phyloP scores from a whole-genome alignment of 2,888 invertebrate genomes.

The Parnassius glacialis region DNA sequence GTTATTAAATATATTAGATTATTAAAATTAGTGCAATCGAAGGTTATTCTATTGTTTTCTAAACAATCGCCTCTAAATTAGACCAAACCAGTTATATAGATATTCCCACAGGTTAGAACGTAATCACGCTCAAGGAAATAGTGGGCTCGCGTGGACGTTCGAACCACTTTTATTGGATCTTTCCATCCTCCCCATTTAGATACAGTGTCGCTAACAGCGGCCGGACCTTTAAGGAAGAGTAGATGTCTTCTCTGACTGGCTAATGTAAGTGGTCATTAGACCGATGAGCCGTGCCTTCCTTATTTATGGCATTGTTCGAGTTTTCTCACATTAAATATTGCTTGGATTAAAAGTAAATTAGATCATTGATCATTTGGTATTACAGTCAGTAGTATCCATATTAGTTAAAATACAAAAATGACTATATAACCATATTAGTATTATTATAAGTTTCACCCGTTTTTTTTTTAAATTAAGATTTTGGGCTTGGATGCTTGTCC shows the following conservation, averaged over 20 bases:
- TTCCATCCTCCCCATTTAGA: constrained; percentile 5
- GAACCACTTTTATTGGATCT: constrained; percentile 39
- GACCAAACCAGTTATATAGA: constrained; percentile 41
- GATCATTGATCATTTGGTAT: too few species aligned
- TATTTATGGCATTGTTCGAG: constrained; percentile 59
- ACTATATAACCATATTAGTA: too few species aligned
- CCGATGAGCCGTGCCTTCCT: constrained; percentile 69
- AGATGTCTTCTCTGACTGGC: constrained; percentile 39
- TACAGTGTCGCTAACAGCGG: neutral
- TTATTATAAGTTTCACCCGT: too few species aligned
- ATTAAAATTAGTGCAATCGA: too few species aligned
- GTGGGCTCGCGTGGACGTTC: constrained; percentile 47
- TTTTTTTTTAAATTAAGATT: too few species aligned
- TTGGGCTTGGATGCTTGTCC: too few species aligned
- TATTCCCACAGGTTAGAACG: constrained; percentile 62
- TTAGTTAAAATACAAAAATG: too few species aligned
- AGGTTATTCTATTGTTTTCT: too few species aligned
- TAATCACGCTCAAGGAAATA: constrained; percentile 57
- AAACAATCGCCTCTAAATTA: constrained; percentile 34
- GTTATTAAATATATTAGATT: too few species aligned
- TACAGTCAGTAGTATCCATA: too few species aligned
- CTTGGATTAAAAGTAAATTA: constrained; percentile 1
- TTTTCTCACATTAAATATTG: constrained; percentile 61
- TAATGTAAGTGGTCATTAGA: constrained; percentile 54
- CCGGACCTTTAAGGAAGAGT: neutral